phyloP scores from a whole-genome alignment of 2,113 vertebrate genomes.

The Capreolus pygargus region DNA sequence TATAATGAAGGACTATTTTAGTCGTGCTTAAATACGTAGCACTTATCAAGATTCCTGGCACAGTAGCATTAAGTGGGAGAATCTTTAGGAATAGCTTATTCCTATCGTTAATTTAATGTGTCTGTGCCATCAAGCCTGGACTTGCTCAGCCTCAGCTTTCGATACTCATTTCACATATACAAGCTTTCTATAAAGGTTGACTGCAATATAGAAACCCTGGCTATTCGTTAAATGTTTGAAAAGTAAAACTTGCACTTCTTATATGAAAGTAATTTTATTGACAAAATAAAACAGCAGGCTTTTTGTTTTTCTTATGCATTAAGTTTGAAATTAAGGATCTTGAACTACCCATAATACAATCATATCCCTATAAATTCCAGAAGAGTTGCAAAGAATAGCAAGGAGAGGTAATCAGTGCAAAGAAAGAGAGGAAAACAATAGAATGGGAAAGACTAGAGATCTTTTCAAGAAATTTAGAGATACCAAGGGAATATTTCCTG shows the following conservation, averaged over 20 bases:
- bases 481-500: not conserved
- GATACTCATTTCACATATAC: not conserved
- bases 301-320: not conserved
- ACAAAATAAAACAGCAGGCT: not conserved
- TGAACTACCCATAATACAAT: not conserved
- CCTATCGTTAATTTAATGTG: not conserved
- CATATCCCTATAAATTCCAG: not conserved
- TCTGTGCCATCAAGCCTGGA: not conserved
- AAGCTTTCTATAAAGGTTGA: not conserved
- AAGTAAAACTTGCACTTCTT: constrained; percentile 2
- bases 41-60: not conserved
- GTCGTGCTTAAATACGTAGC: not conserved
- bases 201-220: not conserved
- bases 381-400: not conserved
- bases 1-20: not conserved
- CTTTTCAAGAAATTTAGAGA: not conserved
- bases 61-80: not conserved
- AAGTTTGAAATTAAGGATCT: not conserved
- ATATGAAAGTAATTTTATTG: not conserved
- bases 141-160: not conserved
- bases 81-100: not conserved
- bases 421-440: not conserved
- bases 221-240: not conserved
- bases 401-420: not conserved
- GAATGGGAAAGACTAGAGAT: not conserved